Evolutionary conservation across 2,113 vertebrate species (phyloP).

Genomic region (Myocastor coypus): DNA sequence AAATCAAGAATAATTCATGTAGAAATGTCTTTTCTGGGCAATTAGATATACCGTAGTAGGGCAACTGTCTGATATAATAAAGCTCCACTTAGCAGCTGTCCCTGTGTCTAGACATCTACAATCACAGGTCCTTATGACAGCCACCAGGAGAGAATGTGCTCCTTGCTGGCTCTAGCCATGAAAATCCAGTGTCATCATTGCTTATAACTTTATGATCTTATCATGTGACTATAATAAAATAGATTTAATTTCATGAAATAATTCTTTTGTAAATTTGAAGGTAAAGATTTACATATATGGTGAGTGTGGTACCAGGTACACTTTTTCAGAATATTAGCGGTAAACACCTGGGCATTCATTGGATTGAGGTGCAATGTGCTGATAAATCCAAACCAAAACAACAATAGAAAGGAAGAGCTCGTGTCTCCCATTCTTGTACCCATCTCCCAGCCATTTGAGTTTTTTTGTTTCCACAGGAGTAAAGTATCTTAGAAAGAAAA

Average conservation of each 20-base stretch:
- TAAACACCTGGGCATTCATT: background rate
- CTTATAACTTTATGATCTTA: slow-evolving; percentile 84
- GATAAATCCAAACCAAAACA: slow-evolving; percentile 28
- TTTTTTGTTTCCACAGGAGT: background rate
- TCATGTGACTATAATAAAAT: slow-evolving; percentile 84
- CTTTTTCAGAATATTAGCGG: slow-evolving; percentile 72
- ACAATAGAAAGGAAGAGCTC: slow-evolving; percentile 53
- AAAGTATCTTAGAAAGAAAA: slow-evolving; percentile 29
- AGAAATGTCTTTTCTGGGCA: slow-evolving; percentile 99
- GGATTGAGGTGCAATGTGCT: slow-evolving; percentile 71
- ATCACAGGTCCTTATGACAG: slow-evolving; percentile 85
- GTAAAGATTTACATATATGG: slow-evolving; percentile 75
- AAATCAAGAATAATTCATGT: slow-evolving; percentile 96
- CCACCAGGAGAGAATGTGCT: slow-evolving; percentile 81
- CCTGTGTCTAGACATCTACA: slow-evolving; percentile 90
- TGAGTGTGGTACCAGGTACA: slow-evolving; percentile 66
- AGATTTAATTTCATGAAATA: slow-evolving; percentile 85
- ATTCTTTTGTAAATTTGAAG: slow-evolving; percentile 76
- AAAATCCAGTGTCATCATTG: slow-evolving; percentile 82
- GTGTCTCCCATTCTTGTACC: background rate
- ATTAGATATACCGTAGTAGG: slow-evolving; percentile 94
- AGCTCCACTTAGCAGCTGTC: slow-evolving; percentile 92
- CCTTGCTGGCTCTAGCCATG: slow-evolving; percentile 84
- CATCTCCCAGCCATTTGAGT: background rate
- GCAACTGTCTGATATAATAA: slow-evolving; percentile 93